A percentile compares a stretch with the other conserved stretches of the same genome.
phyloP scores from a whole-genome alignment of 2,113 vertebrate species.

The Rutilus rutilus region DNA sequence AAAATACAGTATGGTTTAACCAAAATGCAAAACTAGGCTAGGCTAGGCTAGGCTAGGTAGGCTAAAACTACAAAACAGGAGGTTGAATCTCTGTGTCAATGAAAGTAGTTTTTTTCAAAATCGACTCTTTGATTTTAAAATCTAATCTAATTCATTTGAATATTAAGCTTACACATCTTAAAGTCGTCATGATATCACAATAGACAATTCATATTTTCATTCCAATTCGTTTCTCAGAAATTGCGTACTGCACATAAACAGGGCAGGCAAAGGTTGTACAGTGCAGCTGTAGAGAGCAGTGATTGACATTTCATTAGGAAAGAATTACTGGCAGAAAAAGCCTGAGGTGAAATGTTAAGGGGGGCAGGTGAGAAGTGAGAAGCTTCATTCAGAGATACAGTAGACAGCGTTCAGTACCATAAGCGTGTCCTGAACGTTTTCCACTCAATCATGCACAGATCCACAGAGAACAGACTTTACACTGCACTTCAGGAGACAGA shows the following conservation, averaged over 20 bases:
- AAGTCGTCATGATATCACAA: too few species aligned
- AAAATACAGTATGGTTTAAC: too few species aligned
- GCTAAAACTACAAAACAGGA: too few species aligned
- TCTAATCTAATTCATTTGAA: too few species aligned
- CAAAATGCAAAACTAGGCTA: too few species aligned
- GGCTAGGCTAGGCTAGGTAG: too few species aligned
- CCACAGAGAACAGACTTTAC: conserved; percentile 3
- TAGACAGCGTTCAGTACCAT: background rate
- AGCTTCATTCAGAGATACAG: background rate
- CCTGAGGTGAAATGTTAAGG: conserved; percentile 1
- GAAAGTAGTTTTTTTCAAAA: too few species aligned
- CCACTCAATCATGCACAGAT: background rate
- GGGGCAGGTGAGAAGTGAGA: conserved; percentile 4
- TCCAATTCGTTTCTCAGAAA: too few species aligned
- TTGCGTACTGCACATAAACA: background rate
- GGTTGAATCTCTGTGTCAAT: too few species aligned
- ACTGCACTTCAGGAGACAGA: background rate
- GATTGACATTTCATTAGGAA: conserved; percentile 26
- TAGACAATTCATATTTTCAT: too few species aligned
- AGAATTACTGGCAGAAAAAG: conserved; percentile 3
- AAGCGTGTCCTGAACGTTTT: background rate
- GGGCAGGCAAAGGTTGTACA: background rate
- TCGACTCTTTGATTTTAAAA: too few species aligned
- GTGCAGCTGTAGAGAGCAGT: background rate
- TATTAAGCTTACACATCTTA: too few species aligned